These are phyloP conservation scores for Synchiropus splendidus DNA, from an alignment of 2,113 vertebrate genomes.

Conservation along the genomic window DNA sequence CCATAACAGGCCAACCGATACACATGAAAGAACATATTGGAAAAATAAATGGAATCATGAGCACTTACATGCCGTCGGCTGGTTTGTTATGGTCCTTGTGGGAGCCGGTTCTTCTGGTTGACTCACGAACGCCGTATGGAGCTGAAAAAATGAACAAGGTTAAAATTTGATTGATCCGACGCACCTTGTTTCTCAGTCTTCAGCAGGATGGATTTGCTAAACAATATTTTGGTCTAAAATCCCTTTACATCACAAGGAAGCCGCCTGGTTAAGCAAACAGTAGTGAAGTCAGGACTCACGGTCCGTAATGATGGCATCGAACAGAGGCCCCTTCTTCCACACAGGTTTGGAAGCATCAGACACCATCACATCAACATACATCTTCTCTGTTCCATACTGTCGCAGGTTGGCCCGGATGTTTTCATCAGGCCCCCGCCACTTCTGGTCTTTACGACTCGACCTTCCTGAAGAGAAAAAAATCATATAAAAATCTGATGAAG, in stretches of 20 bases:
- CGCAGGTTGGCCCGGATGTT: slow-evolving; percentile 93
- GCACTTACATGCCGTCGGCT: slow-evolving; percentile 73
- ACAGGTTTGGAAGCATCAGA: slow-evolving; percentile 84
- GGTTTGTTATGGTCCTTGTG: slow-evolving; percentile 76
- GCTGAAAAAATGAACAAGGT: slow-evolving; percentile 72
- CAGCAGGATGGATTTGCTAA: too few relatives aligned
- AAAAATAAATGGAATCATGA: too few relatives aligned
- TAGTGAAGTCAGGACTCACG: too few relatives aligned
- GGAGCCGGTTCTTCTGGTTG: slow-evolving; percentile 86
- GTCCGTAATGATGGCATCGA: slow-evolving; percentile 91
- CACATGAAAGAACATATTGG: too few relatives aligned
- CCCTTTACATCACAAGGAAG: too few relatives aligned
- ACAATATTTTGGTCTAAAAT: too few relatives aligned
- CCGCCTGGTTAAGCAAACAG: too few relatives aligned
- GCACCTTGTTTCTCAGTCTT: too few relatives aligned
- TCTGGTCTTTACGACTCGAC: slow-evolving; percentile 91
- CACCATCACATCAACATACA: slow-evolving; percentile 85
- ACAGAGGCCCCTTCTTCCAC: slow-evolving; percentile 78
- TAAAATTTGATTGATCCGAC: too few relatives aligned
- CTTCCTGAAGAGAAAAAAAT: slow-evolving; percentile 68
- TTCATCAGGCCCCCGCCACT: slow-evolving; percentile 96
- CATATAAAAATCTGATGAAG: too few relatives aligned
- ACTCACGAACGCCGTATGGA: slow-evolving; percentile 94
- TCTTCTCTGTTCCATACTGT: slow-evolving; percentile 84
- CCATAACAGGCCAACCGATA: too few relatives aligned